These are phyloP conservation scores for Dusona sp. DNA, from an alignment of 2,888 invertebrate genomes.

Conservation along the genomic window DNA sequence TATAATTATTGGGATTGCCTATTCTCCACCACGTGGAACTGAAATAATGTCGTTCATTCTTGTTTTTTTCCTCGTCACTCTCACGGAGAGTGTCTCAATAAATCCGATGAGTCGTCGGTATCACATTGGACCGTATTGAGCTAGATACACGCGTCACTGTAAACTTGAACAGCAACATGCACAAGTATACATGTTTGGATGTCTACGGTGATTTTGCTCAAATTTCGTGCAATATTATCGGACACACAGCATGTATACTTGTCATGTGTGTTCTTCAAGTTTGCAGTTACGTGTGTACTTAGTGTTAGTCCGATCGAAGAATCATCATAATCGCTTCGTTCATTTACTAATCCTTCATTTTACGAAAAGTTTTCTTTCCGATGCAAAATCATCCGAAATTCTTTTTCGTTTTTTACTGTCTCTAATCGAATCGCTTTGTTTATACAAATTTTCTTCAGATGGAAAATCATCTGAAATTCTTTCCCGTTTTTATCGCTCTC, in stretches of 20 bases:
- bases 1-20: constrained; percentile 19
- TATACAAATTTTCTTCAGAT: neutral
- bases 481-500: constrained; percentile 2
- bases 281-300: too few species aligned
- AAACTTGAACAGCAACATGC: too few species aligned
- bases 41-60: constrained; percentile 53
- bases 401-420: neutral
- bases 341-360: neutral
- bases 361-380: neutral
- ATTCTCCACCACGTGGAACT: constrained; percentile 37
- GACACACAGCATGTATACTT: too few species aligned
- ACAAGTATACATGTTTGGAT: too few species aligned
- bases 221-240: too few species aligned
- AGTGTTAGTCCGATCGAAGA: constrained; percentile 47
- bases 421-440: neutral
- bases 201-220: too few species aligned
- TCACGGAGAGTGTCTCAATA: constrained; percentile 67
- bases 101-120: constrained; percentile 68
- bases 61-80: constrained; percentile 53
- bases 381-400: constrained; percentile 17
- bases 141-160: too few species aligned
- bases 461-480: constrained; percentile 17
- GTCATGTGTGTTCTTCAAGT: too few species aligned
- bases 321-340: constrained; percentile 31
- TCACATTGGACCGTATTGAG: constrained; percentile 67